These are phyloP conservation scores for Battus philenor DNA, from an alignment of 1,140 invertebrate species.

Conservation along the genomic window DNA sequence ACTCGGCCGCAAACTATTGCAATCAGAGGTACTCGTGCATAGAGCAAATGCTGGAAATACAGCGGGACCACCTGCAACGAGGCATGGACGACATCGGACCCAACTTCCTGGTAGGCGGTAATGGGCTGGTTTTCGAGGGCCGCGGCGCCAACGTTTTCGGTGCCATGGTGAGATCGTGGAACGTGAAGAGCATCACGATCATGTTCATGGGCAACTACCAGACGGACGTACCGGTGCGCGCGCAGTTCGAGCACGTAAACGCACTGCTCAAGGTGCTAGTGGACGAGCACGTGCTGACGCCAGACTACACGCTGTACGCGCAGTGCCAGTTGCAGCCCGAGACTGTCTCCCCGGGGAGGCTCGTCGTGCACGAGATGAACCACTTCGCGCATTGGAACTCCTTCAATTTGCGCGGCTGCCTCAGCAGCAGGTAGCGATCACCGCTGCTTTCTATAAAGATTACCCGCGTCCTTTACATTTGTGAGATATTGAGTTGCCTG, in stretches of 20 bases:
- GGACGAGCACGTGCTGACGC: slow-evolving; percentile 25
- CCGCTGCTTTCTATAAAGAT: no score
- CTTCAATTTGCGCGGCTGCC: slow-evolving; percentile 27
- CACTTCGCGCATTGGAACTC: slow-evolving; percentile 42
- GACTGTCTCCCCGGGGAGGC: slow-evolving; percentile 38
- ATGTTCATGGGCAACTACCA: slow-evolving; percentile 61
- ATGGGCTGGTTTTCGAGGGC: slow-evolving; percentile 56
- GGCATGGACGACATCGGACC: slow-evolving; percentile 48
- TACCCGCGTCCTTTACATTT: no score
- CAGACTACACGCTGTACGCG: slow-evolving; percentile 40
- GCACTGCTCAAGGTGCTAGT: slow-evolving; percentile 39
- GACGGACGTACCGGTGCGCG: slow-evolving; percentile 18
- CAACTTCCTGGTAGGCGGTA: slow-evolving; percentile 51
- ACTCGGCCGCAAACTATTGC: slow-evolving; percentile 40
- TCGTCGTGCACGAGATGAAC: slow-evolving; percentile 33
- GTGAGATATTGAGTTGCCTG: no score
- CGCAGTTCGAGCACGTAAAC: slow-evolving; percentile 46
- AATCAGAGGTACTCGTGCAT: slow-evolving; percentile 39
- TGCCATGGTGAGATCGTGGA: slow-evolving; percentile 42
- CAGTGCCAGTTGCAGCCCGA: slow-evolving; percentile 43
- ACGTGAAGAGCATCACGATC: slow-evolving; percentile 42
- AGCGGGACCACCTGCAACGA: slow-evolving; percentile 40
- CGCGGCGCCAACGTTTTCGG: slow-evolving; percentile 51
- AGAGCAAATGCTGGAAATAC: slow-evolving; percentile 38
- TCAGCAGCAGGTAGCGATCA: no score